A percentile compares a stretch with the other conserved stretches of the same genome.
phyloP scores from a whole-genome alignment of 2,888 invertebrate genomes.

The Leptinotarsa tumamoca region DNA sequence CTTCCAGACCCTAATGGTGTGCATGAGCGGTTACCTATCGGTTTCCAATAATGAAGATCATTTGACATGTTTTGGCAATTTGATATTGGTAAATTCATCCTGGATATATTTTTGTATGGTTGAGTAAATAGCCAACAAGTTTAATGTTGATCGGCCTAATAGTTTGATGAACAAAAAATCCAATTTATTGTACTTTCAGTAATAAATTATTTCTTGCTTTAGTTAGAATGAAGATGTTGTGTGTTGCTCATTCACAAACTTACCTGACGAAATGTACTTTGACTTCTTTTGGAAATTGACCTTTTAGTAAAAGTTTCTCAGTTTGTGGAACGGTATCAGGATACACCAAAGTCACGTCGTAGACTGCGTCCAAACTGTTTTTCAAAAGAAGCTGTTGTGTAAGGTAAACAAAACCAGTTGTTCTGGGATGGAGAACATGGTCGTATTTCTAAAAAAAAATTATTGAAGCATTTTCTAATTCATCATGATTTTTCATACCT shows the following conservation, averaged over 20 bases:
- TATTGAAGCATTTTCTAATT: background rate
- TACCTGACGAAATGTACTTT: constrained; percentile 81
- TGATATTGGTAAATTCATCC: too few relatives aligned
- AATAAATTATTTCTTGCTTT: too few relatives aligned
- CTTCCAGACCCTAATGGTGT: too few relatives aligned
- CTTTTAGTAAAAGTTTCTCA: constrained; percentile 78
- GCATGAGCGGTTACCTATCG: too few relatives aligned
- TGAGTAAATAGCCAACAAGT: too few relatives aligned
- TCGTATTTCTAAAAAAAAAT: constrained; percentile 69
- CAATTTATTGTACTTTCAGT: too few relatives aligned
- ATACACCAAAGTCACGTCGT: constrained; percentile 89
- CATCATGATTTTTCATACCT: constrained; percentile 64
- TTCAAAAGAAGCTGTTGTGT: constrained; percentile 70
- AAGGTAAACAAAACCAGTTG: constrained; percentile 81
- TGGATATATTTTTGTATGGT: too few relatives aligned
- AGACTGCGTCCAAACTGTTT: constrained; percentile 79
- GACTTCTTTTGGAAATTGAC: constrained; percentile 80
- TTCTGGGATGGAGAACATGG: constrained; percentile 87
- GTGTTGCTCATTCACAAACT: constrained; percentile 20
- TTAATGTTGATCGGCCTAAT: too few relatives aligned
- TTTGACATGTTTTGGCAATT: too few relatives aligned
- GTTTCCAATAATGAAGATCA: too few relatives aligned
- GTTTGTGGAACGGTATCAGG: constrained; percentile 81
- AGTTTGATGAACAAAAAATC: too few relatives aligned
- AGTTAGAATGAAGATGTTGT: background rate